Base-by-base conservation (phyloP, 2,113 vertebrate species). In the Orthonyx spaldingii region DNA sequence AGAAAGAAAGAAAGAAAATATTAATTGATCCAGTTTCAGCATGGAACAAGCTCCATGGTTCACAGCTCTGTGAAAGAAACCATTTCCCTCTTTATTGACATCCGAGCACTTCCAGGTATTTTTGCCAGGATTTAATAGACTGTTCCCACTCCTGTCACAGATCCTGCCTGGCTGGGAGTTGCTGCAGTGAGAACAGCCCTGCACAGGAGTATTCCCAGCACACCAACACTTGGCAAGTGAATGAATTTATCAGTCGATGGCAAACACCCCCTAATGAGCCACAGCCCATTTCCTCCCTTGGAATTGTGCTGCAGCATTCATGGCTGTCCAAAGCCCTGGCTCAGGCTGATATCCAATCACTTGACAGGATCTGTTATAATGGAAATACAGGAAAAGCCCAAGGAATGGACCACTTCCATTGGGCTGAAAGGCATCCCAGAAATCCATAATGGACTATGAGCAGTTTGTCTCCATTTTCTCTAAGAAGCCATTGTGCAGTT, bases 91-190 rank as follows among this genome's bases (percentile, higher is more conserved):
- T 65, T 47, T 55, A 77, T 23, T 77, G 66, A 69, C 63, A 93
- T 84, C 72, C 12, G 17, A 89, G 49, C 37, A 81, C 70, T 94
- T 94, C 64, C 71, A 91, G 83, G 91, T 92, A 84, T 74, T 94
- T 93, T 70, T 95, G 82, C 71, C 87, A 94, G 72, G 44, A 64
- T n/a, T 82, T 89, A 53, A 26, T 47, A 56, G 89, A 74, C 52
- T 2, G 2, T 84, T 97, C 79, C 68, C 55, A 21, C 90, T 93
- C 19, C 57, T 90, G 76, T 83, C 88, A 63, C 47, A 9, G 21
- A 33, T 66, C 37, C 60, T 76, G n/a, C 84, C 87, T 91, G 90
- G 50, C 92, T 93, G 81, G 89, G 47, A 66, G 53, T 55, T 18
- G 72, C 53, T 71, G 70, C 39, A 60, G 74, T 19, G 49, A 83